These are phyloP conservation scores for Autographa gamma DNA, from an alignment of 2,888 invertebrate genomes.

Conservation along the genomic window DNA sequence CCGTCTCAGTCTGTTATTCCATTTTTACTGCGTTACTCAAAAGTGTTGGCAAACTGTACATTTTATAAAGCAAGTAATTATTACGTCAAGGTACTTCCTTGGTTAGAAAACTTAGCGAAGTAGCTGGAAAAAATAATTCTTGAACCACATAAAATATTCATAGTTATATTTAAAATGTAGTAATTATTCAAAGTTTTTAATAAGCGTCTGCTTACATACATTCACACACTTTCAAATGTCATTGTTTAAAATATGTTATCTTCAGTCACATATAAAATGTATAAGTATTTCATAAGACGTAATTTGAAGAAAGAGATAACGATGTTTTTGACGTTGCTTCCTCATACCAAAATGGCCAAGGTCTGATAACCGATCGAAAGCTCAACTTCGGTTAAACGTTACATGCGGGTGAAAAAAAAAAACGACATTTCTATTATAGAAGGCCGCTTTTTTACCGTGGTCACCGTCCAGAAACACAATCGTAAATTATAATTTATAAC, in stretches of 20 bases:
- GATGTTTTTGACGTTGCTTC: constrained; percentile 64
- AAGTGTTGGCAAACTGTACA: constrained; percentile 24
- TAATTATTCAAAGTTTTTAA: constrained; percentile 37
- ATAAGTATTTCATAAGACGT: constrained; percentile 39
- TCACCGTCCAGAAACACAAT: constrained; percentile 77
- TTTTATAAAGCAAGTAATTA: constrained; percentile 26
- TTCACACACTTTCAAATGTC: constrained; percentile 59
- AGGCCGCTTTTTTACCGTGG: constrained; percentile 79
- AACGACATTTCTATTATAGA: constrained; percentile 86
- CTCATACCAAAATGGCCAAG: constrained; percentile 66
- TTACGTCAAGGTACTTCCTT: constrained; percentile 7
- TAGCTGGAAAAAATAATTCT: constrained; percentile 26
- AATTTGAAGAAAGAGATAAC: constrained; percentile 75
- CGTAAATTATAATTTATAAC: constrained; percentile 88
- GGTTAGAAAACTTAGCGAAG: constrained; percentile 14
- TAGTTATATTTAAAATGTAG: constrained; percentile 37
- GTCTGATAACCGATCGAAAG: constrained; percentile 74
- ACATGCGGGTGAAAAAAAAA: constrained; percentile 80
- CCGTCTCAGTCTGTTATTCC: constrained; percentile 69
- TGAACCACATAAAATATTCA: constrained; percentile 31
- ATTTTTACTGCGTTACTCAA: constrained; percentile 42
- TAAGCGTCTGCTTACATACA: constrained; percentile 29
- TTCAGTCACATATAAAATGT: constrained; percentile 31
- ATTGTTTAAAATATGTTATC: constrained; percentile 52
- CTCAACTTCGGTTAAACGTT: constrained; percentile 76